Evolutionary conservation across 1,140 invertebrate genomes (phyloP).

Genomic region (Cylas formicarius): DNA sequence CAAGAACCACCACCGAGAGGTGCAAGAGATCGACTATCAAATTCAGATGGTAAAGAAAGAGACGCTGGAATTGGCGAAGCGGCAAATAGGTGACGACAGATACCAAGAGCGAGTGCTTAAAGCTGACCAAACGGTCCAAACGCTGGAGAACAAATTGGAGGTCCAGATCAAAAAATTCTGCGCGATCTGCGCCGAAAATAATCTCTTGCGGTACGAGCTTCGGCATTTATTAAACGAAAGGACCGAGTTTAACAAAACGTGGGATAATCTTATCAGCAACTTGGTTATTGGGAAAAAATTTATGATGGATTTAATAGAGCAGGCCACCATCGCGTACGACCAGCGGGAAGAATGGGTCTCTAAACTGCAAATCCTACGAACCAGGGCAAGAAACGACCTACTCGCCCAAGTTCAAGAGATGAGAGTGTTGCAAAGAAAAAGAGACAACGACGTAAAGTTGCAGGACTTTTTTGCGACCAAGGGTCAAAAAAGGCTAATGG

Average conservation of each 20-base stretch:
- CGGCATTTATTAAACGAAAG: slow-evolving; percentile 69
- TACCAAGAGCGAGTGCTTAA: slow-evolving; percentile 47
- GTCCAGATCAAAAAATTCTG: slow-evolving; percentile 69
- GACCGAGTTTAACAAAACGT: slow-evolving; percentile 37
- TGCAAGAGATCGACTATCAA: slow-evolving; percentile 43
- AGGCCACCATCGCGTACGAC: slow-evolving; percentile 79
- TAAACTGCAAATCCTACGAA: slow-evolving; percentile 67
- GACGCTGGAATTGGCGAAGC: slow-evolving; percentile 33
- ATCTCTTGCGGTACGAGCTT: slow-evolving; percentile 65
- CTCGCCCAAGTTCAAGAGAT: slow-evolving; percentile 53
- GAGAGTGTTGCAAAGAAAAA: slow-evolving; percentile 70
- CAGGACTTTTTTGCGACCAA: slow-evolving; percentile 78
- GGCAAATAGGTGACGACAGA: slow-evolving; percentile 46
- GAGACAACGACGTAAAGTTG: slow-evolving; percentile 77
- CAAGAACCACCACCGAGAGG: slow-evolving; percentile 37
- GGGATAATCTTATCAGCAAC: slow-evolving; percentile 65
- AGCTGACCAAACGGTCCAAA: slow-evolving; percentile 49
- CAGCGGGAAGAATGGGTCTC: slow-evolving; percentile 77
- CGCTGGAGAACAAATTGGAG: slow-evolving; percentile 63
- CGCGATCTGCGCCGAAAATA: slow-evolving; percentile 63
- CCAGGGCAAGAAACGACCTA: slow-evolving; percentile 53
- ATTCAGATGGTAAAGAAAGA: slow-evolving; percentile 34
- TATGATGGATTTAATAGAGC: slow-evolving; percentile 78
- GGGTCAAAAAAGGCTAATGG: slow-evolving; percentile 70
- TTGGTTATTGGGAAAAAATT: slow-evolving; percentile 67